Base-by-base conservation (phyloP, 2,888 invertebrate species). In the Aphodius granarius region DNA sequence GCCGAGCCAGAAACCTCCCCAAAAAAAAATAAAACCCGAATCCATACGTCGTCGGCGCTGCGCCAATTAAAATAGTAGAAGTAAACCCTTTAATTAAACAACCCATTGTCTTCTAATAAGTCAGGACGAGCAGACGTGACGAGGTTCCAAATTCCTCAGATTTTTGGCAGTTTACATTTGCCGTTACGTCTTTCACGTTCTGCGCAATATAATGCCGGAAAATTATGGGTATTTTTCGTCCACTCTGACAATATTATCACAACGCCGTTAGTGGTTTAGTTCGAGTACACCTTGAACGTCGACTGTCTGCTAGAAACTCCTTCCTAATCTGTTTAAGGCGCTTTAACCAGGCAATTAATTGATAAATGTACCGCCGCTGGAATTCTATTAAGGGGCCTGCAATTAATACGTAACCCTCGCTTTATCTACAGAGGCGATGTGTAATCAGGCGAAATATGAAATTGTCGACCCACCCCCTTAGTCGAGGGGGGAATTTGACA, bases 381-480 rank as follows among this genome's bases (percentile, higher is more conserved):
- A 68, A 68, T 68, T 68, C 68, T 68, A 68, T 68, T 68, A 68
- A 43, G 68, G 68, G 21, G 9, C 68, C 22, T 81, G 83, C 83
- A 84, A 84, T 85, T 84, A 84, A 84, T 84, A 84, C 82, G 82
- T 83, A 84, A 84, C 82, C 83, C 83, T 83, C 83, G 83, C 82
- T 83, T 83, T 83, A 83, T 82, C 82, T 80, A 76, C 78, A 79
- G 79, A 81, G 80, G 80, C 81, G 82, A 81, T 82, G 83, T 83
- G 83, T 83, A 84, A 83, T 84, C 84, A 83, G 82, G 82, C 83
- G 82, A 84, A 83, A 83, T 83, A 83, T 83, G 83, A 83, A 79
- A 79, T 77, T 73, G 73, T 75, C 73, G 72, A 72, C 72, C 66
- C 62, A 21, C 22, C 68, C 22, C 20, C 68, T n/a, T n/a, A 9